Base-by-base conservation (phyloP, 1,140 invertebrate species). In the Marisa cornuarietis region DNA sequence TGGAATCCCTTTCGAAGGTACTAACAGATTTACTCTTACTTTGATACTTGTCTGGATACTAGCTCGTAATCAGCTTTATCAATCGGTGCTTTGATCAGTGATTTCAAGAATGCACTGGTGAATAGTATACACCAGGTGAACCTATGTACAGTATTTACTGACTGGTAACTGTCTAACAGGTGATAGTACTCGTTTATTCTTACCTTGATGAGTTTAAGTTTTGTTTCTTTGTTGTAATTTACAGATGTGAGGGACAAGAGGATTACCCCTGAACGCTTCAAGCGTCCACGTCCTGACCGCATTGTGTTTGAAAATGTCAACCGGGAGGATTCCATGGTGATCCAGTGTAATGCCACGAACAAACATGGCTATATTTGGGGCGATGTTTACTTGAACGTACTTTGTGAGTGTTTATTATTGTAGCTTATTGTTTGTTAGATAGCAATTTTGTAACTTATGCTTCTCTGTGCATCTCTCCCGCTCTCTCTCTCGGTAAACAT, bases 311-410 rank as follows among this genome's bases (percentile, higher is more conserved):
- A 94, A 20, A 95, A 95, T 84, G 91, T 99, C 26, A 92, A 93
- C 24, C 97, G 97, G 90, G 85, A 93, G 65, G 99, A 99, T 90
- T 98, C 97, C 11, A 97, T 97, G 79, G 99, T 99, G 91, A 98
- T 98, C 88, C 98, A 99, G 71, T 99, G 98, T 91, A 99, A 99
- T 92, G 98, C 98, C 1, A 98, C 97, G 80, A 99, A 99, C 90
- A 95, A 95, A n/a, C 93, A 97, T 83, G 98, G 98, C 54, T 99
- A 99, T 91, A 96, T 99, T 20, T 99, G 98, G 92, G 97, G 97
- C 88, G 98, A 99, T 93, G 96, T 99, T 66, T 99, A 96, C 88
- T 94, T 99, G 11, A 99, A 99, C 92, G 98, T 99, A 11, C 92
- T 98, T 84, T 94, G 94, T 95, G 90, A 91, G 91, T 89, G 31